These are phyloP conservation scores for Drosophila eugracilis DNA, from an alignment of 1,140 invertebrate genomes.

Conservation along the genomic window DNA sequence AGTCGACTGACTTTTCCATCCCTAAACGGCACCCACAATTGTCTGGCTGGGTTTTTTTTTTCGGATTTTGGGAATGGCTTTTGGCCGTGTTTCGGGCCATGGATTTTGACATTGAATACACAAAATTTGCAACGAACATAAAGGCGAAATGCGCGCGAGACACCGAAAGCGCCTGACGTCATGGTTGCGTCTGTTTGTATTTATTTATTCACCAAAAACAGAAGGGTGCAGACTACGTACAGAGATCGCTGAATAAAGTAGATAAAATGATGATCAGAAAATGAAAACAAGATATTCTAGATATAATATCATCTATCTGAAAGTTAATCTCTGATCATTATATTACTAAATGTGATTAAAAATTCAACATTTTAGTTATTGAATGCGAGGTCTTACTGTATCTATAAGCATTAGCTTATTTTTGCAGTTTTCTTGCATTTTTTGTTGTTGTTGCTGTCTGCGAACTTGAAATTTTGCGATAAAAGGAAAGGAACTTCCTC, in stretches of 20 bases:
- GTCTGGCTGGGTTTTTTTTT: conserved; percentile 4
- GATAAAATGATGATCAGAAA: neutral
- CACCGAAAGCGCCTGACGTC: conserved; percentile 35
- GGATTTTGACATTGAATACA: conserved; percentile 71
- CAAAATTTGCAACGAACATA: conserved; percentile 61
- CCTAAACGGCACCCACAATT: conserved; percentile 22
- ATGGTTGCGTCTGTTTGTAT: conserved; percentile 45
- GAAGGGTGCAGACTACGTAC: conserved; percentile 21
- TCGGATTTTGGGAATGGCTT: conserved; percentile 15
- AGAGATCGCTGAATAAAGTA: conserved; percentile 2
- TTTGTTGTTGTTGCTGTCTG: neutral
- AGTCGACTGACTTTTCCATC: conserved; percentile 15
- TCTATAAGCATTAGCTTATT: conserved; percentile 3
- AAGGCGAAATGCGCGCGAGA: conserved; percentile 46
- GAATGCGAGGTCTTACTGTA: neutral
- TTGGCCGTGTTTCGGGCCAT: conserved; percentile 28
- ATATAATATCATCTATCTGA: too few species aligned
- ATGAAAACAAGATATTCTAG: too few species aligned
- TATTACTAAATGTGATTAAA: neutral
- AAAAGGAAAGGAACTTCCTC: conserved; percentile 31
- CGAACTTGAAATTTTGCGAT: conserved; percentile 20
- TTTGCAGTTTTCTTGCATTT: conserved; percentile 7
- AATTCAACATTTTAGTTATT: neutral
- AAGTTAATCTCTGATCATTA: too few species aligned
- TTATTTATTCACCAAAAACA: conserved; percentile 41